Conservation (phyloP, 2,797 vertebrate genomes). For the Novumbra hubbsi region DNA sequence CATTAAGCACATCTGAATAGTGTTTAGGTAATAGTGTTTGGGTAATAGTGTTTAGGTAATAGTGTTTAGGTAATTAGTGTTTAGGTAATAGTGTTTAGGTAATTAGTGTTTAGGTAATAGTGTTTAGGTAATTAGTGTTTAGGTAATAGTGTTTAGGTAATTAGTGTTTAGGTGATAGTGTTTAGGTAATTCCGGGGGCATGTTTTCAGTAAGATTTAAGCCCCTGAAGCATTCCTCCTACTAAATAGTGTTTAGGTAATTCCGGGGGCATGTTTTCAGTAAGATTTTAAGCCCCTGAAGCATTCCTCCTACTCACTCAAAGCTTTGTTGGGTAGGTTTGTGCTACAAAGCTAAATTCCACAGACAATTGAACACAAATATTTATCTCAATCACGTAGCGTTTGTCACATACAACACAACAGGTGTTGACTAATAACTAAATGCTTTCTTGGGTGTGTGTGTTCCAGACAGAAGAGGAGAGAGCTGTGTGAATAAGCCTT, state of each 20-base stretch:
- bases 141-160: constrained; percentile 52
- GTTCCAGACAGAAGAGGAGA: constrained; percentile 19
- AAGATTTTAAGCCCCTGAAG: constrained; percentile 25
- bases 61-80: constrained; percentile 46
- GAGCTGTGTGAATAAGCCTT: background rate
- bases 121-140: constrained; percentile 51
- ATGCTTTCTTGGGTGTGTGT: background rate
- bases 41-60: constrained; percentile 52
- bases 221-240: constrained; percentile 34
- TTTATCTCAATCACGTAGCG: too few species aligned
- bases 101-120: constrained; percentile 46
- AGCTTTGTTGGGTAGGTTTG: constrained; percentile 22
- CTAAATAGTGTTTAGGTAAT: constrained; percentile 25
- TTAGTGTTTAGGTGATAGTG: constrained; percentile 47
- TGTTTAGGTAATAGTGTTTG: constrained; percentile 51
- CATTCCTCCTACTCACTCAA: constrained; percentile 35
- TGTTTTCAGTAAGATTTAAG: constrained; percentile 34
- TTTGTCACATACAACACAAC: too few species aligned
- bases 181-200: constrained; percentile 38
- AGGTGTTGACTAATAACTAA: too few species aligned
- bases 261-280: constrained; percentile 42
- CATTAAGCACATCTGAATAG: constrained; percentile 11
- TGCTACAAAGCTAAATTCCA: constrained; percentile 35
- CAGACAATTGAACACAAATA: constrained; percentile 15
- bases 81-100: too few species aligned